Base-by-base conservation (phyloP, 2,888 invertebrate species). In the Adelognathus sp. region DNA sequence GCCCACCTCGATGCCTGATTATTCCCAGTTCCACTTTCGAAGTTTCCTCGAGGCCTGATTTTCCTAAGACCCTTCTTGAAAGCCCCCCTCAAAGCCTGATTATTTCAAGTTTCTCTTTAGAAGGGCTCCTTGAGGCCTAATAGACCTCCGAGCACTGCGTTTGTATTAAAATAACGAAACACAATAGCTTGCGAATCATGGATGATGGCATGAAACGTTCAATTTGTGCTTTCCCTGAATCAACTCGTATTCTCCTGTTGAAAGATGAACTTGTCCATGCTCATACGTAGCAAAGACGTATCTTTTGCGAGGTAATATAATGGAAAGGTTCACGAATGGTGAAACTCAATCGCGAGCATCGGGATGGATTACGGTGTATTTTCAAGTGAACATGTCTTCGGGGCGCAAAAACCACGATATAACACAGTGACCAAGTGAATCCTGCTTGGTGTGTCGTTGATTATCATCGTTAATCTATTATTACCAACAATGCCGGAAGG, bases 361-460 rank as follows among this genome's bases (percentile, higher is more conserved):
- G 24, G 24, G 24, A 18, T 46, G 9, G 46, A 9, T 3, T 6
- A 3, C 0, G 18, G 46, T 18, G 6, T 39, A 18, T 21, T 4
- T 3, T 46, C 18, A 46, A 24, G 46, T 46, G 24, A 1, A 46
- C 24, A 6, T 46, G 4, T 46, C 21, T 46, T 46, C 6, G 11
- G 18, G 46, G 46, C 18, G 11, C 46, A 21, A 46, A 21, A 46
- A 9, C 21, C 18, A 24, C 46, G 46, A 21, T 18, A 46, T 46
- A 46, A 46, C 24, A 46, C 46, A 46, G 46, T 46, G 46, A 46
- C 46, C 46, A 18, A 46, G 46, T 46, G 46, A 24, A 46, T 21
- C 46, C 11, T 21, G 46, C 3, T n/a, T 16, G 3, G 9, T 18
- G 21, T 46, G 7, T 46, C 18, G 16, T 46, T 46, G 6, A 18